phyloP scores from a whole-genome alignment of 2,888 invertebrate genomes.

The Scaptomyza cyrtandrae region DNA sequence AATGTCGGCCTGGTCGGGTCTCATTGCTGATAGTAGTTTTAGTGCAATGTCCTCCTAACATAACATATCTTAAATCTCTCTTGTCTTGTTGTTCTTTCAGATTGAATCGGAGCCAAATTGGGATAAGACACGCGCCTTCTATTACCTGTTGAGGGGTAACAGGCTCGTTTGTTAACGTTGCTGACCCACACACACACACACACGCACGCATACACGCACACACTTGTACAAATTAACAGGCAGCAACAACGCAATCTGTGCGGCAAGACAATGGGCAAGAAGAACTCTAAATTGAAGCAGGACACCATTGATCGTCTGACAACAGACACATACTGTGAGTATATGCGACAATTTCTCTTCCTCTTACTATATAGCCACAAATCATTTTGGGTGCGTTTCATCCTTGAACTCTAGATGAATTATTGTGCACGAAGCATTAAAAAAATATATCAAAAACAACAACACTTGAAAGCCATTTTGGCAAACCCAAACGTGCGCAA shows the following conservation, averaged over 20 bases:
- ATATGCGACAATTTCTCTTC: background rate
- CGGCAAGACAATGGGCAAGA: constrained; percentile 92
- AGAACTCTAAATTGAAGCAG: constrained; percentile 97
- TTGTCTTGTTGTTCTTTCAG: constrained; percentile 59
- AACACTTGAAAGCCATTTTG: constrained; percentile 71
- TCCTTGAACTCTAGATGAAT: constrained; percentile 70
- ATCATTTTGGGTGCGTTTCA: constrained; percentile 45
- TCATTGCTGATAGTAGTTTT: constrained; percentile 6
- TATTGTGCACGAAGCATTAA: constrained; percentile 51
- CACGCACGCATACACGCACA: background rate
- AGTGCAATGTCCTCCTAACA: background rate
- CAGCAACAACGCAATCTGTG: constrained; percentile 38
- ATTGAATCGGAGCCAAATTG: constrained; percentile 49
- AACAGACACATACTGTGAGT: constrained; percentile 96
- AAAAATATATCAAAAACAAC: constrained; percentile 3
- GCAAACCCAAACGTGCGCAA: constrained; percentile 61
- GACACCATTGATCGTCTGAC: constrained; percentile 97
- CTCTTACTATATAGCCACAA: constrained; percentile 26
- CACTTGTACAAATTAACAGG: background rate
- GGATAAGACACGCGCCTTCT: constrained; percentile 74
- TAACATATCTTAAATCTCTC: constrained; percentile 59
- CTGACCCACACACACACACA: constrained; percentile 22
- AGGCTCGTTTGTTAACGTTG: constrained; percentile 14
- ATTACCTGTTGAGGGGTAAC: constrained; percentile 60
- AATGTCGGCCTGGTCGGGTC: constrained; percentile 29